A percentile compares a stretch with the other conserved stretches of the same genome.
These are phyloP conservation scores for Brachylomia viminalis DNA, from an alignment of 2,888 invertebrate genomes.

Conservation along the genomic window DNA sequence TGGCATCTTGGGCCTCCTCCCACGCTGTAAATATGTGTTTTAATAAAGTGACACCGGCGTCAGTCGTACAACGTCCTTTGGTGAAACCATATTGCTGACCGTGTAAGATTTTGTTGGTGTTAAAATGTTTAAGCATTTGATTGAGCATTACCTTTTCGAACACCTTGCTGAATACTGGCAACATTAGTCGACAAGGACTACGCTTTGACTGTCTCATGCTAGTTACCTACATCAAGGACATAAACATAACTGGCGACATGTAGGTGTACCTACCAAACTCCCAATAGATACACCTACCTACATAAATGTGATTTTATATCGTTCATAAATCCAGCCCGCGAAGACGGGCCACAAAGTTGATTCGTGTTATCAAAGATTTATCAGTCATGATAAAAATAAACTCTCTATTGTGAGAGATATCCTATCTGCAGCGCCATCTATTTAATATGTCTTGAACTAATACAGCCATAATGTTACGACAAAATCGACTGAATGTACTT, in stretches of 20 bases:
- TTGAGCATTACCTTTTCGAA: no score
- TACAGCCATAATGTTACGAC: background rate
- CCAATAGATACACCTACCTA: no score
- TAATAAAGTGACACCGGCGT: no score
- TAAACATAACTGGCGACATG: background rate
- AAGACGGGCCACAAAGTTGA: conserved; percentile 1
- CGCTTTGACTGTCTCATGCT: background rate
- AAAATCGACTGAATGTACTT: background rate
- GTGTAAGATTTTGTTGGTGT: no score
- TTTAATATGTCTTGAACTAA: conserved; percentile 5
- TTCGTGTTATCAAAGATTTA: background rate
- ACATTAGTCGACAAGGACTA: background rate
- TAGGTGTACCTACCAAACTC: background rate
- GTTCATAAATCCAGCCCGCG: no score
- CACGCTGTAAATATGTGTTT: no score
- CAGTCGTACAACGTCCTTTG: no score
- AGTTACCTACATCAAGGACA: background rate
- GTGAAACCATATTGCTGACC: no score
- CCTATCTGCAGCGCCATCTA: conserved; percentile 36
- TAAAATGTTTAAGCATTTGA: no score
- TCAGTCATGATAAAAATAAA: conserved; percentile 1
- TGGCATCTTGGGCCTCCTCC: no score
- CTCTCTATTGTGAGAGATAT: background rate
- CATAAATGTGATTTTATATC: background rate
- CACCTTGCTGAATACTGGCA: no score